Evolutionary conservation across 2,888 invertebrate genomes (phyloP).

Genomic region (Caenorhabditis panamensis): DNA sequence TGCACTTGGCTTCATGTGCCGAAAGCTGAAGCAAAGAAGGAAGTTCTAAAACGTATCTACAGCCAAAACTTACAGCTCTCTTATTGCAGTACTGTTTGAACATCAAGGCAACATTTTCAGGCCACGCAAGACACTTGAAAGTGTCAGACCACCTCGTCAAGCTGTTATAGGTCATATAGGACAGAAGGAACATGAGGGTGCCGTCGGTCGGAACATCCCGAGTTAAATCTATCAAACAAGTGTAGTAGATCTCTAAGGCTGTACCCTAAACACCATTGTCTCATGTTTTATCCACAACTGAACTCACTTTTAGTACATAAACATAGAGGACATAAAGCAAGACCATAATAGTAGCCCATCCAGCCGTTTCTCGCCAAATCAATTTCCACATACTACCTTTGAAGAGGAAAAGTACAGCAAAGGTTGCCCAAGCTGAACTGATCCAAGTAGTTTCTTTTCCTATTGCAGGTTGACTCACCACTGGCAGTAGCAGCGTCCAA

Average conservation of each 20-base stretch:
- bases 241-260: conserved; percentile 24
- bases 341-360: conserved; percentile 49
- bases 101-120: conserved; percentile 61
- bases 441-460: not conserved
- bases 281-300: not conserved
- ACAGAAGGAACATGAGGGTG: conserved; percentile 53
- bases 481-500: conserved; percentile 62
- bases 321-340: conserved; percentile 15
- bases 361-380: conserved; percentile 43
- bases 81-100: conserved; percentile 60
- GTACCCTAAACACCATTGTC: conserved; percentile 18
- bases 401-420: conserved; percentile 50
- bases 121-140: conserved; percentile 64
- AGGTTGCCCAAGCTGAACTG: conserved; percentile 24
- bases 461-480: conserved; percentile 6
- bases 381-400: conserved; percentile 67
- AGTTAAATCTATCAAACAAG: conserved; percentile 12
- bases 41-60: not conserved
- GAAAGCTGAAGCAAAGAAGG: conserved; percentile 24
- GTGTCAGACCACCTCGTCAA: conserved; percentile 60
- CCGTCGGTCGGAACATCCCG: conserved; percentile 39
- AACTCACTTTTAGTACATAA: conserved; percentile 32
- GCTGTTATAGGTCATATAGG: conserved; percentile 55
- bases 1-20: conserved; percentile 15
- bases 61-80: too few species aligned